A percentile compares a stretch with the other conserved stretches of the same genome.
Evolutionary conservation across 1,140 invertebrate genomes (phyloP).

Genomic region (Daktulosphaira vitifoliae): DNA sequence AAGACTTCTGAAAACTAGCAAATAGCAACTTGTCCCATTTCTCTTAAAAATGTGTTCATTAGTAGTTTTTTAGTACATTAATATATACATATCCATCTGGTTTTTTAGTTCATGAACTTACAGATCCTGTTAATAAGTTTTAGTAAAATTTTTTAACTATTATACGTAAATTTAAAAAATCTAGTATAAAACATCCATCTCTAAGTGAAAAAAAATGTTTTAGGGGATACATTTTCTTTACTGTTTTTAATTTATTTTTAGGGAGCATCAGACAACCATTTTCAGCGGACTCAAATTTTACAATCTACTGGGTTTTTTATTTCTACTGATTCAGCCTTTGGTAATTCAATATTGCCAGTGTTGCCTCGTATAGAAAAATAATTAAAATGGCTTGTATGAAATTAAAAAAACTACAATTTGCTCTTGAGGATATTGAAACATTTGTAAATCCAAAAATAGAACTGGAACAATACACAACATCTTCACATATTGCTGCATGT

Average conservation of each 20-base stretch:
- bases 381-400: slow-evolving; percentile 54
- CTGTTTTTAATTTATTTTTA: not conserved
- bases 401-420: slow-evolving; percentile 68
- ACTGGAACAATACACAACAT: slow-evolving; percentile 90
- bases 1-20: too few species aligned
- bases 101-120: too few species aligned
- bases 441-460: slow-evolving; percentile 82
- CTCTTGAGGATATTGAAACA: slow-evolving; percentile 67
- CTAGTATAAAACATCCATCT: too few species aligned
- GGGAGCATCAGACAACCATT: slow-evolving; percentile 24
- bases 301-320: slow-evolving; percentile 83
- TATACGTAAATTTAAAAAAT: too few species aligned
- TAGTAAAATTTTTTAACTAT: too few species aligned
- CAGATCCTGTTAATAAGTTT: too few species aligned
- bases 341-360: slow-evolving; percentile 89
- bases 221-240: too few species aligned
- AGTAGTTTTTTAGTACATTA: too few species aligned
- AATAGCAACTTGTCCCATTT: too few species aligned
- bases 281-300: slow-evolving; percentile 31
- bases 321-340: slow-evolving; percentile 90
- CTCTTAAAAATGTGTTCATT: too few species aligned
- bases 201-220: too few species aligned
- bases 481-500: slow-evolving; percentile 78
- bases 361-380: slow-evolving; percentile 71
- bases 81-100: too few species aligned